phyloP scores from a whole-genome alignment of 2,113 vertebrate genomes.

The Alosa alosa region DNA sequence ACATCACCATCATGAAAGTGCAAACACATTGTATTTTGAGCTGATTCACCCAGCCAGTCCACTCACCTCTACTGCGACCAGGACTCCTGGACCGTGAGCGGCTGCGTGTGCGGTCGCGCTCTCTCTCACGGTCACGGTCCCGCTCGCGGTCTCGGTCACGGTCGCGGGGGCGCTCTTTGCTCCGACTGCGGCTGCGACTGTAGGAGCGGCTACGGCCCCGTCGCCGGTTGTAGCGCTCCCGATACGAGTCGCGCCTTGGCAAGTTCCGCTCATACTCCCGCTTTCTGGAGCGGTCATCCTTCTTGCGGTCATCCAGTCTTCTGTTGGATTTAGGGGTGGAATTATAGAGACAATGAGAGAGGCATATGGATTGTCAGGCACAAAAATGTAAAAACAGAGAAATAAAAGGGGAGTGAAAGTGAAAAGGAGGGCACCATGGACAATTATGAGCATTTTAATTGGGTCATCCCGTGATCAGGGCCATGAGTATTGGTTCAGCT shows the following conservation, averaged over 20 bases:
- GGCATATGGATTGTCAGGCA: not conserved
- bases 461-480: too few species aligned
- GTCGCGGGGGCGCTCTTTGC: constrained; percentile 82
- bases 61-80: not conserved
- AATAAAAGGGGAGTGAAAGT: too few species aligned
- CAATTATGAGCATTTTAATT: not conserved
- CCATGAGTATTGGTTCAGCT: not conserved
- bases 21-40: too few species aligned
- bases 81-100: constrained; percentile 80
- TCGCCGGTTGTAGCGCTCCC: constrained; percentile 91
- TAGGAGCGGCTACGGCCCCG: constrained; percentile 90
- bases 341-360: not conserved
- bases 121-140: constrained; percentile 64
- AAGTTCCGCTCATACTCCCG: constrained; percentile 91
- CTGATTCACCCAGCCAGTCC: not conserved
- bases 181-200: constrained; percentile 93
- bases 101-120: constrained; percentile 62
- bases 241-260: constrained; percentile 89
- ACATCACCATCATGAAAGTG: too few species aligned
- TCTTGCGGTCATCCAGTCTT: constrained; percentile 91
- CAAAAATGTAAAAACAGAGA: not conserved
- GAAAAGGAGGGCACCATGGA: not conserved
- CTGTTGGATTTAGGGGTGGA: constrained; percentile 57
- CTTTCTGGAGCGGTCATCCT: constrained; percentile 93
- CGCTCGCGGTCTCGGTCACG: constrained; percentile 73